Conservation (phyloP, 2,797 vertebrate genomes). For the Myotis myotis region DNA sequence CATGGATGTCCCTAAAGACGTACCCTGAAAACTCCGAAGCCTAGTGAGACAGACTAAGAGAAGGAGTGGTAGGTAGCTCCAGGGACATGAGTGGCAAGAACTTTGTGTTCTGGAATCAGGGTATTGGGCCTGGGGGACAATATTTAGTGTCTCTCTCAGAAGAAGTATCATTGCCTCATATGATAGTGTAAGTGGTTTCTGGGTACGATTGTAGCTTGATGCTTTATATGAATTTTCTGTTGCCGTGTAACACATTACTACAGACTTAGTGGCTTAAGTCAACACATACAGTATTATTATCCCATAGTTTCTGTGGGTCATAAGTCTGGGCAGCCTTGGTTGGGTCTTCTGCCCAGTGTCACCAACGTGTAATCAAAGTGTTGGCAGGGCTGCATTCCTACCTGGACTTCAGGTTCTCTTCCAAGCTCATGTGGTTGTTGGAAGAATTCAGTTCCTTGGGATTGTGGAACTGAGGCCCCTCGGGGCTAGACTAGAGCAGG, state of each 20-base stretch:
- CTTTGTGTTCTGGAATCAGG: neutral
- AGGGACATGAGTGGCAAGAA: neutral
- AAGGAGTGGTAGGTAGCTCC: neutral
- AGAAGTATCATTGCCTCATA: neutral
- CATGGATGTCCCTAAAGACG: neutral
- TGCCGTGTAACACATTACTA: neutral
- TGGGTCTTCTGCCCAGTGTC: neutral
- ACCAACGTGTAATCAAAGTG: neutral
- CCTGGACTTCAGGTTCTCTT: neutral
- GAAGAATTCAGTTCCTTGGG: neutral
- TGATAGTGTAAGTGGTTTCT: neutral
- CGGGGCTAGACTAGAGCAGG: neutral
- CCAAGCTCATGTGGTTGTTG: neutral
- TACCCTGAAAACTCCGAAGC: neutral
- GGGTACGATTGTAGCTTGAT: neutral
- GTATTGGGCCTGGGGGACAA: neutral
- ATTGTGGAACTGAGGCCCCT: neutral
- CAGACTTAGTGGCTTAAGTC: neutral
- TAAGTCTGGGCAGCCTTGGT: neutral
- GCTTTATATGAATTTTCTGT: neutral
- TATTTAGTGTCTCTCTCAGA: neutral
- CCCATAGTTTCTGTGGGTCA: neutral
- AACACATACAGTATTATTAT: neutral
- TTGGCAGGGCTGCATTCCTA: neutral
- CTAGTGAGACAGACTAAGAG: neutral